Percentiles rank a stretch among this genome's conserved stretches.
Conservation (phyloP, 2,888 invertebrate genomes). For the Pilophorus perplexus region DNA sequence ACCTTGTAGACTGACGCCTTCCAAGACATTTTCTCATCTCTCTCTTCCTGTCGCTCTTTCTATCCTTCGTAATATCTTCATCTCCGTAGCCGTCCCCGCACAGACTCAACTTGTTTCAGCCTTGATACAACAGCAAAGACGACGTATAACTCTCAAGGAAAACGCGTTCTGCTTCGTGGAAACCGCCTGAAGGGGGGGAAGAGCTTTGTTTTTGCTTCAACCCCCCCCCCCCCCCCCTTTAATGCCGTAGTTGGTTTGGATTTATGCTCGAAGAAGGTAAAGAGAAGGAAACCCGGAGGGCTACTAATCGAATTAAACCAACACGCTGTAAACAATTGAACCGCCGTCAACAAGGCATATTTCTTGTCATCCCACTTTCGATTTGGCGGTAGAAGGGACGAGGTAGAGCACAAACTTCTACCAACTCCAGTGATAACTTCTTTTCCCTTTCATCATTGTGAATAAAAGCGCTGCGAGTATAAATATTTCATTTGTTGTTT, state of each 20-base stretch:
- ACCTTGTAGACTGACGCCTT: too few species aligned
- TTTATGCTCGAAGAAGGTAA: constrained; percentile 20
- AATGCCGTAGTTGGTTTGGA: constrained; percentile 17
- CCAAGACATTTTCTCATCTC: too few species aligned
- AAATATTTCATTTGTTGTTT: too few species aligned
- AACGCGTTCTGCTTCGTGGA: background rate
- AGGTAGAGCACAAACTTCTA: background rate
- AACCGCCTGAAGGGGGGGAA: background rate
- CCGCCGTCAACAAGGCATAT: constrained; percentile 24
- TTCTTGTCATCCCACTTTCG: constrained; percentile 5
- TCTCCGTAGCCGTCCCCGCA: background rate
- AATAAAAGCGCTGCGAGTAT: too few species aligned
- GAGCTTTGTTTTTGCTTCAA: constrained; percentile 20
- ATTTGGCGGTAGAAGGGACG: too few species aligned
- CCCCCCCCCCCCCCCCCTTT: too few species aligned
- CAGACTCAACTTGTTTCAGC: background rate
- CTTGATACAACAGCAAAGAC: background rate
- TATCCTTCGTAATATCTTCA: constrained; percentile 9
- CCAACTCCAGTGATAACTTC: background rate
- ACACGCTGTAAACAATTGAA: constrained; percentile 16
- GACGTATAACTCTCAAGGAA: constrained; percentile 2
- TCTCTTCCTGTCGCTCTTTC: too few species aligned
- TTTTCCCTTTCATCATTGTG: background rate
- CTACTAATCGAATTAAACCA: constrained; percentile 25
- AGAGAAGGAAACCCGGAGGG: constrained; percentile 4